Evolutionary conservation across 2,888 invertebrate species (phyloP).

Genomic region (Shargacucullia verbasci): DNA sequence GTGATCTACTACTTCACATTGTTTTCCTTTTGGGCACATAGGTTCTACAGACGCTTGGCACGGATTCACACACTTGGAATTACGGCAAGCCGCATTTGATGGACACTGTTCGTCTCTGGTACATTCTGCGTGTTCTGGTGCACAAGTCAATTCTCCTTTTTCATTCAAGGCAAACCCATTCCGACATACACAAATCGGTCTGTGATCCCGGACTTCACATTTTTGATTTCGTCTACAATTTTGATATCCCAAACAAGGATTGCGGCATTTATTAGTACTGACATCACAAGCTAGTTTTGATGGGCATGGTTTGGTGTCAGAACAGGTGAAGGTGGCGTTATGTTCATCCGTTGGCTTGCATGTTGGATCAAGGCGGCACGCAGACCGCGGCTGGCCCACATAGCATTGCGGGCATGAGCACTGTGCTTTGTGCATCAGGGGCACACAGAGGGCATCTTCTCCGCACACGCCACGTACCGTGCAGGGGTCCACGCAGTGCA

Average conservation of each 20-base stretch:
- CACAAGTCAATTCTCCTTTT: constrained; percentile 95
- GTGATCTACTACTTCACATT: constrained; percentile 96
- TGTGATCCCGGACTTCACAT: constrained; percentile 96
- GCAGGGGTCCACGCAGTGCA: constrained; percentile 97
- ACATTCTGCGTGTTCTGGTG: constrained; percentile 94
- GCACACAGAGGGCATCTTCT: constrained; percentile 95
- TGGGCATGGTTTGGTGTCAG: constrained; percentile 92
- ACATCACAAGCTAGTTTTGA: constrained; percentile 92
- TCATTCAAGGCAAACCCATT: constrained; percentile 96
- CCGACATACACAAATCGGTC: constrained; percentile 96
- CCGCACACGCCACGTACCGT: constrained; percentile 96
- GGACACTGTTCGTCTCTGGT: constrained; percentile 94
- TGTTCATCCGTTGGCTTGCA: constrained; percentile 91
- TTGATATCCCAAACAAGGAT: constrained; percentile 93
- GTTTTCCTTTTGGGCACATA: constrained; percentile 94
- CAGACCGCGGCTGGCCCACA: constrained; percentile 94
- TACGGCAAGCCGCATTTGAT: constrained; percentile 95
- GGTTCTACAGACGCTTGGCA: constrained; percentile 91
- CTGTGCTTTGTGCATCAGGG: constrained; percentile 94
- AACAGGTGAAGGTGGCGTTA: constrained; percentile 90
- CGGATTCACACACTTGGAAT: constrained; percentile 95
- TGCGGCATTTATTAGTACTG: constrained; percentile 92
- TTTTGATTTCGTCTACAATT: constrained; percentile 95
- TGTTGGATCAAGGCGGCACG: constrained; percentile 94
- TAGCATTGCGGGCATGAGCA: constrained; percentile 97